phyloP scores from a whole-genome alignment of 2,113 vertebrate genomes.

The Gobio gobio region DNA sequence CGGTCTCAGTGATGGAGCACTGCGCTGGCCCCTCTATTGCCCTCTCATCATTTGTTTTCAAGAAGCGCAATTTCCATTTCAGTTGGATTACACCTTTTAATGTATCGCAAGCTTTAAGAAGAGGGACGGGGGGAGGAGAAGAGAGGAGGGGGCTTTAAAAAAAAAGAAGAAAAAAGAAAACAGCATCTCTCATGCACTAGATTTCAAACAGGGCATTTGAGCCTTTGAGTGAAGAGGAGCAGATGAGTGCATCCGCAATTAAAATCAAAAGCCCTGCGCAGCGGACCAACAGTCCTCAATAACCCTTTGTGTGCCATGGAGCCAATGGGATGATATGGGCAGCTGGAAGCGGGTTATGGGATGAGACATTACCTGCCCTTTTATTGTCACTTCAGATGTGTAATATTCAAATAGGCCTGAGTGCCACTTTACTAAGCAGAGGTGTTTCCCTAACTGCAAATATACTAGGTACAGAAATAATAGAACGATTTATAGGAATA shows the following conservation, averaged over 20 bases:
- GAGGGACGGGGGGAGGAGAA: slow-evolving; percentile 58
- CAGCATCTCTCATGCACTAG: slow-evolving; percentile 71
- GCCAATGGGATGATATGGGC: slow-evolving; percentile 52
- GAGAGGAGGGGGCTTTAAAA: slow-evolving; percentile 26
- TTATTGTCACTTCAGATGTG: slow-evolving; percentile 25
- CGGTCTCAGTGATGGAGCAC: slow-evolving; percentile 67
- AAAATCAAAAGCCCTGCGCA: slow-evolving; percentile 76
- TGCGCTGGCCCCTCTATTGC: slow-evolving; percentile 74
- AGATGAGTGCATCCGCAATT: slow-evolving; percentile 74
- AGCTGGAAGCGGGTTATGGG: slow-evolving; percentile 57
- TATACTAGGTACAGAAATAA: slow-evolving; percentile 35
- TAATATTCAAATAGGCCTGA: slow-evolving; percentile 11
- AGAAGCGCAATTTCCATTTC: slow-evolving; percentile 86
- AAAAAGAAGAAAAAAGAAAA: slow-evolving; percentile 46
- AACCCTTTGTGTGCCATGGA: slow-evolving; percentile 67
- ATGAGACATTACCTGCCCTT: slow-evolving; percentile 49
- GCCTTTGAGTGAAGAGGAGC: slow-evolving; percentile 75
- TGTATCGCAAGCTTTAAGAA: slow-evolving; percentile 77
- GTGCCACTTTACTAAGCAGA: slow-evolving; percentile 32
- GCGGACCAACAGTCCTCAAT: slow-evolving; percentile 70
- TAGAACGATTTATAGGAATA: slow-evolving; percentile 28
- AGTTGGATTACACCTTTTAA: slow-evolving; percentile 85
- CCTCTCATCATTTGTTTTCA: slow-evolving; percentile 83
- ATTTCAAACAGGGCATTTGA: slow-evolving; percentile 79
- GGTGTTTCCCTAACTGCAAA: slow-evolving; percentile 37